These are phyloP conservation scores for Frieseomelitta varia DNA, from an alignment of 1,140 invertebrate species.

Conservation along the genomic window DNA sequence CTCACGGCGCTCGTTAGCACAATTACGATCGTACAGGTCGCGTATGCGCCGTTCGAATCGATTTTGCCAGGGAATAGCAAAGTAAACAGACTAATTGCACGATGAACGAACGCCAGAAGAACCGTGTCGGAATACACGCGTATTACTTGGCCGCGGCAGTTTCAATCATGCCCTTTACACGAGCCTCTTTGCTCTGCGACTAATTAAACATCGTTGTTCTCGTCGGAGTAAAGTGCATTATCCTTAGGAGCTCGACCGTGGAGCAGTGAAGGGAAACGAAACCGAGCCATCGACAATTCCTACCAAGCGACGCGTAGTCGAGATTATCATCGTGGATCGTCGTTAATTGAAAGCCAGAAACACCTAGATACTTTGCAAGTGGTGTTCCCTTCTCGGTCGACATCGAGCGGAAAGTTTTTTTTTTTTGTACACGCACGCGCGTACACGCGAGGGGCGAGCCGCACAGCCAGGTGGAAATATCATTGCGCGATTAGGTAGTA, in stretches of 20 bases:
- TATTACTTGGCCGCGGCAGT: background rate
- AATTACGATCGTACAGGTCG: constrained; percentile 31
- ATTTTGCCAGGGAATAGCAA: background rate
- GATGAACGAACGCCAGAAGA: constrained; percentile 2
- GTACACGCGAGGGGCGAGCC: constrained; percentile 16
- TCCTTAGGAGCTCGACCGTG: background rate
- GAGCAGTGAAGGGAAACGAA: background rate
- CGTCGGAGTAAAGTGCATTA: background rate
- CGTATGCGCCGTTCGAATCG: constrained; percentile 16
- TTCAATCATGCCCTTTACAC: background rate
- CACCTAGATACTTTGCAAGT: constrained; percentile 18
- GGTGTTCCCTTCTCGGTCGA: too few relatives aligned
- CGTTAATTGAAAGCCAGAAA: constrained; percentile 45
- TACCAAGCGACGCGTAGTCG: constrained; percentile 18
- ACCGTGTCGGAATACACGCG: background rate
- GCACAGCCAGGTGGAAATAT: constrained; percentile 64
- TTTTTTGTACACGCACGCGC: background rate
- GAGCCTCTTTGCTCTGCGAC: background rate
- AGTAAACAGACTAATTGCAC: constrained; percentile 35
- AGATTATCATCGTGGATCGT: constrained; percentile 55
- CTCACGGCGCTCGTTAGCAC: constrained; percentile 7
- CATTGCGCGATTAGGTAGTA: constrained; percentile 56
- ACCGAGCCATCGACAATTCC: background rate
- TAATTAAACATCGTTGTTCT: constrained; percentile 3
- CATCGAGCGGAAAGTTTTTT: background rate